Conservation (phyloP, 2,113 vertebrate genomes). For the Meles meles region DNA sequence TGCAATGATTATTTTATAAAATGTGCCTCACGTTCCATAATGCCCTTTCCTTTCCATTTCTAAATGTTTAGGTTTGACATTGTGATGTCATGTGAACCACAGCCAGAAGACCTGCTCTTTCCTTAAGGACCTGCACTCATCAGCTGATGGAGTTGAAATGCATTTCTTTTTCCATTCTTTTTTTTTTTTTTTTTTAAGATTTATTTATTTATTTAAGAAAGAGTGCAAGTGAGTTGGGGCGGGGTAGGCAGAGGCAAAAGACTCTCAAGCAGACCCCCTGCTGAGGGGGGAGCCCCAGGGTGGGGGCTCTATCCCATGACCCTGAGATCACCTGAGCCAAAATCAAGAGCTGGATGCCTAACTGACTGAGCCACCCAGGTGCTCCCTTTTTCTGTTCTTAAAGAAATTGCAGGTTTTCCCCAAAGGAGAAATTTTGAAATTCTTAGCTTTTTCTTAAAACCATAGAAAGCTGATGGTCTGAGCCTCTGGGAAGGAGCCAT, state of each 20-base stretch:
- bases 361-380: background rate
- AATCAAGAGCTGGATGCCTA: background rate
- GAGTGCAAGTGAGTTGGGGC: background rate
- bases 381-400: background rate
- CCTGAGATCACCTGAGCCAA: background rate
- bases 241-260: background rate
- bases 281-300: background rate
- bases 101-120: background rate
- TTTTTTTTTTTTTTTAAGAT: background rate
- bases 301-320: background rate
- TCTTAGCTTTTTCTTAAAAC: slow-evolving; percentile 9
- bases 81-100: background rate
- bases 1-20: background rate
- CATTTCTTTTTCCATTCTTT: background rate
- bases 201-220: background rate
- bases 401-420: background rate
- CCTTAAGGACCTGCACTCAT: background rate
- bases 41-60: background rate
- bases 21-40: background rate
- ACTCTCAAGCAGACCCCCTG: background rate
- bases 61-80: background rate
- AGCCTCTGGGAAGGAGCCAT: background rate
- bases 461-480: background rate
- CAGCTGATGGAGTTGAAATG: background rate
- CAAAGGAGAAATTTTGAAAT: background rate